Evolutionary conservation across 23 tunicate species (phyloP), one percentile per base, ranked within the genome.

Genomic region (Botrylloides violaceus): DNA sequence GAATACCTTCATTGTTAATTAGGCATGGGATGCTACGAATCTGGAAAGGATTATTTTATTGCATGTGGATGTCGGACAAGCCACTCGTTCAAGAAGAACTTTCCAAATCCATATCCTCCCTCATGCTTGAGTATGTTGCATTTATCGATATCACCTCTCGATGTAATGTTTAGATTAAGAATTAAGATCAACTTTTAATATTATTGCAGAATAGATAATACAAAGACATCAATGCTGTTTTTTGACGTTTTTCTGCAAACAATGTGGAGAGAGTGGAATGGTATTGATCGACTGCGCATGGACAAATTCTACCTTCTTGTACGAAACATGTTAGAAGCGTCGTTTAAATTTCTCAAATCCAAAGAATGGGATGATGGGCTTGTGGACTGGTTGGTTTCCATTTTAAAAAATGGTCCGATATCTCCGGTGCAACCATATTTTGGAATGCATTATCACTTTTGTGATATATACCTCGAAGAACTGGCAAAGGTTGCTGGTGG

Each of bases 31-130:
- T 81, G 65, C 24, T 81, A 22, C 58, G 75, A 43, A 72, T 90
- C 31, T 93, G 98, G 98, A 93, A 93, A 81, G 98, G 98, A 49
- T 72, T 93, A 57, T 93, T 93, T 59, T 93, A 84, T 76, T 80
- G 87, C 36, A 66, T 93, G 86, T 93, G 98, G 98, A 81, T 80
- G 87, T 93, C 98, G 23, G 98, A 93, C 55, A 86, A 87, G 37
- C 96, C 90, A 1, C 84, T 87, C 28, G 76, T 87, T 29, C 99
- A 95, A 63, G 91, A 82, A 38, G 96, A 87, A 61, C 64, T 95
- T 19, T 87, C 94, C 12, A 73, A 81, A n/a, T 65, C 49, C 34
- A 93, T 93, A 53, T 83, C 98, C 24, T 75, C 71, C 36, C 48
- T 93, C 26, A 24, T 93, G 55, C 77, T 81, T 33, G 38, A 43